These are phyloP conservation scores for Gracilinanus agilis DNA, from an alignment of 2,113 vertebrate species.

Conservation along the genomic window DNA sequence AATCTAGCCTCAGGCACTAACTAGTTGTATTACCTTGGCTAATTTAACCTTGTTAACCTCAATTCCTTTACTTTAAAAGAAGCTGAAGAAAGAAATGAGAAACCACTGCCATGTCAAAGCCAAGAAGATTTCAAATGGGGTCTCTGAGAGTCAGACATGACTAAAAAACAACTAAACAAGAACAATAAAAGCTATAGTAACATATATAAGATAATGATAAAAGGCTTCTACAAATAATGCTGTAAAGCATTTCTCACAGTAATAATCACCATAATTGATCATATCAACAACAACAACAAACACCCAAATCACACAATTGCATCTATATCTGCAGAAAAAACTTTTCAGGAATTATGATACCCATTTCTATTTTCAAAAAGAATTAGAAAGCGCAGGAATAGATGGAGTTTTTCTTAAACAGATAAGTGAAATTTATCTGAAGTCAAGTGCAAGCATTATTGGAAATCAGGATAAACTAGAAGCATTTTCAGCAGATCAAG, in stretches of 20 bases:
- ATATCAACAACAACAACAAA: not conserved
- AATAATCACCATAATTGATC: not conserved
- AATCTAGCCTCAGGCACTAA: no score
- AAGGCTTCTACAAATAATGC: not conserved
- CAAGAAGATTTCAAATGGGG: no score
- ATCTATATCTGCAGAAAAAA: not conserved
- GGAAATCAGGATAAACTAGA: not conserved
- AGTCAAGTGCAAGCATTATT: not conserved
- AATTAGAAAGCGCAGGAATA: not conserved
- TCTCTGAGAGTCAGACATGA: no score
- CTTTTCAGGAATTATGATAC: not conserved
- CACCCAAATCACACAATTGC: not conserved
- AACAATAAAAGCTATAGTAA: no score
- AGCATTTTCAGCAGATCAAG: not conserved
- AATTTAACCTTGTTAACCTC: no score
- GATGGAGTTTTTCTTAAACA: not conserved
- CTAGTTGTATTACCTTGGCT: no score
- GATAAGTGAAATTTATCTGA: not conserved
- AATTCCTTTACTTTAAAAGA: no score
- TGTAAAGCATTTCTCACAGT: not conserved
- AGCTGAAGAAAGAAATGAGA: no score
- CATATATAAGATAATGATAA: not conserved
- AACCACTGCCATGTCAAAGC: no score
- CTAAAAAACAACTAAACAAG: no score
- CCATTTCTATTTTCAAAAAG: not conserved